A percentile compares a stretch with the other conserved stretches of the same genome.
phyloP scores from a whole-genome alignment of 2,888 invertebrate genomes.

The Andrena dorsata region DNA sequence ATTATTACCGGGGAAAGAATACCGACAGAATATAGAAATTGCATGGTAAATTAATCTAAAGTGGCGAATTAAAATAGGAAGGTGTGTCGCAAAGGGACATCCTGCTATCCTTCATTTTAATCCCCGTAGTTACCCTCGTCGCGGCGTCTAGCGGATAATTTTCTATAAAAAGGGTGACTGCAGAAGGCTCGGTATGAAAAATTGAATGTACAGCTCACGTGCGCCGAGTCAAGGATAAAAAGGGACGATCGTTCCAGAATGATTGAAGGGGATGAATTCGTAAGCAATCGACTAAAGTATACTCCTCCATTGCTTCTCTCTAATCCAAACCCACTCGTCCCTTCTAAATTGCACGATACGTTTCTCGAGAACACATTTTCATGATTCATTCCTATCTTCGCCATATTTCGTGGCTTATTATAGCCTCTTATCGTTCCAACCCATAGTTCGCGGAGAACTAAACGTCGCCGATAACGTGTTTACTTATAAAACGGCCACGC shows the following conservation, averaged over 20 bases:
- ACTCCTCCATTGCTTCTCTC: background rate
- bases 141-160: too few species aligned
- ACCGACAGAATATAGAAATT: background rate
- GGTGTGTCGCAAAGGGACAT: too few species aligned
- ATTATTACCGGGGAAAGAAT: background rate
- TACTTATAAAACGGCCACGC: background rate
- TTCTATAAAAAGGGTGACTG: too few species aligned
- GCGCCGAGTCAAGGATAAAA: background rate
- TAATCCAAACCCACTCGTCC: slow-evolving; percentile 15
- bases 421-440: background rate
- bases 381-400: slow-evolving; percentile 16
- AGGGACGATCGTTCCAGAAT: too few species aligned
- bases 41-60: background rate
- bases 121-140: too few species aligned
- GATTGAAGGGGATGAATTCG: background rate
- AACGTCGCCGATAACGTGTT: slow-evolving; percentile 15
- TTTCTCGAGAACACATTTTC: slow-evolving; percentile 22
- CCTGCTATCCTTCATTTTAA: too few species aligned
- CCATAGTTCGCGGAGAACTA: background rate
- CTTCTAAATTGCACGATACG: slow-evolving; percentile 17
- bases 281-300: background rate
- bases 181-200: too few species aligned
- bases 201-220: too few species aligned
- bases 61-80: too few species aligned
- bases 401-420: background rate